Conservation (phyloP, 2,113 vertebrate species). For the Formicarius rufipectus region DNA sequence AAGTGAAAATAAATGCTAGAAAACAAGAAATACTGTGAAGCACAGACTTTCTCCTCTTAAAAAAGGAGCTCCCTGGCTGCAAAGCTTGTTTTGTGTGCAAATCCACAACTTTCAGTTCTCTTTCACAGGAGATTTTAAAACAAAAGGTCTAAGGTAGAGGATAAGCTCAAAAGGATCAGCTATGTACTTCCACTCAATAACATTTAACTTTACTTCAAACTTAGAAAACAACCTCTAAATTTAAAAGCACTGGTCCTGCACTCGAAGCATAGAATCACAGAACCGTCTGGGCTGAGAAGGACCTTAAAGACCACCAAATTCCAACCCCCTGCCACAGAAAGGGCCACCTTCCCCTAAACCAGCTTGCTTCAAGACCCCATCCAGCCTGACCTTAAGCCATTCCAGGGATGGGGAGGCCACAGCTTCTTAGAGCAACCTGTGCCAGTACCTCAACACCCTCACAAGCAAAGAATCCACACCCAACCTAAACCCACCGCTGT, state of each 20-base stretch:
- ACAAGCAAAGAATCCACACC: accelerated
- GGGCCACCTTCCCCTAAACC: not conserved
- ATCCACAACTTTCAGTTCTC: not conserved
- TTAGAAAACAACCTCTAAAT: not conserved
- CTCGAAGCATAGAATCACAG: not conserved
- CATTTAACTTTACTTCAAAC: not conserved
- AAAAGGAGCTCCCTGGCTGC: not conserved
- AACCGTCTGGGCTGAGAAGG: accelerated
- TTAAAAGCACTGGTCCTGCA: not conserved
- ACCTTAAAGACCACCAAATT: not conserved
- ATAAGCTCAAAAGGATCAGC: not conserved
- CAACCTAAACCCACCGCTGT: accelerated
- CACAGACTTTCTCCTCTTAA: not conserved
- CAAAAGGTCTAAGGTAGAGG: accelerated
- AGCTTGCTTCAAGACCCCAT: not conserved
- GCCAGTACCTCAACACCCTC: not conserved
- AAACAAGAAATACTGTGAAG: not conserved
- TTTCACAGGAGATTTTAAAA: not conserved
- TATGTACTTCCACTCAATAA: not conserved
- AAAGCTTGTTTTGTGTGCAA: not conserved
- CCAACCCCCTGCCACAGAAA: not conserved
- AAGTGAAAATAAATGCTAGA: not conserved
- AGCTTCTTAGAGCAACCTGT: not conserved
- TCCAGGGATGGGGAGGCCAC: not conserved
- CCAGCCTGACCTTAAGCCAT: no score